Evolutionary conservation across 2,888 invertebrate genomes (phyloP).

Genomic region (Chrysopilus asiliformis): DNA sequence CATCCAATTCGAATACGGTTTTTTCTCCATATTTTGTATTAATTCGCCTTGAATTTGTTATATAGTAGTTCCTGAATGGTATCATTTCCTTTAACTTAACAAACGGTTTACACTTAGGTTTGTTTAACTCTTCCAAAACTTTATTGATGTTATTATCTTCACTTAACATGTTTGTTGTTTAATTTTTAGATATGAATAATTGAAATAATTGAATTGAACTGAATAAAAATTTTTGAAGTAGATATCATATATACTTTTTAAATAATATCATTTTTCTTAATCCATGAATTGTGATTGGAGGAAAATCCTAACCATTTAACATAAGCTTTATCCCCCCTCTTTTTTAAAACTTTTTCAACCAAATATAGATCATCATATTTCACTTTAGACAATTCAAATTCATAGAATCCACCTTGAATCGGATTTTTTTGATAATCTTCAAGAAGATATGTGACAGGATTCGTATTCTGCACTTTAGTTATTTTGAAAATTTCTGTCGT

Average conservation of each 20-base stretch:
- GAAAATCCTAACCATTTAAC: slow-evolving; percentile 21
- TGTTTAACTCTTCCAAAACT: too few species aligned
- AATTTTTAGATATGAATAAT: too few species aligned
- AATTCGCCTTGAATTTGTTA: too few species aligned
- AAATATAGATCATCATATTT: slow-evolving; percentile 23
- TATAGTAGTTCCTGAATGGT: too few species aligned
- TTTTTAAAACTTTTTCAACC: slow-evolving; percentile 23
- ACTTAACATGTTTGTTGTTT: too few species aligned
- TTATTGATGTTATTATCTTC: too few species aligned
- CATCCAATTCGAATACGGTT: too few species aligned
- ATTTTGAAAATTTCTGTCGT: slow-evolving; percentile 23
- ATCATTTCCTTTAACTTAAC: too few species aligned
- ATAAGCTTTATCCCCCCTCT: slow-evolving; percentile 14
- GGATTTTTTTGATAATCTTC: slow-evolving; percentile 19
- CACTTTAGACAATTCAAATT: slow-evolving; percentile 22
- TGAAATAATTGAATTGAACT: too few species aligned
- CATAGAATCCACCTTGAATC: slow-evolving; percentile 25
- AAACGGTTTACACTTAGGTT: too few species aligned
- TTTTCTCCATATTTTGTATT: too few species aligned
- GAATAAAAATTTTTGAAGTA: too few species aligned
- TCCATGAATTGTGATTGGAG: slow-evolving; percentile 21
- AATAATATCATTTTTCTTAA: neutral
- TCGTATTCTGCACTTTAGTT: slow-evolving; percentile 18
- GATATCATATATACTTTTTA: neutral
- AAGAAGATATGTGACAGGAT: slow-evolving; percentile 20